Conservation (phyloP, 2,888 invertebrate species). For the Stenichneumon culpator region DNA sequence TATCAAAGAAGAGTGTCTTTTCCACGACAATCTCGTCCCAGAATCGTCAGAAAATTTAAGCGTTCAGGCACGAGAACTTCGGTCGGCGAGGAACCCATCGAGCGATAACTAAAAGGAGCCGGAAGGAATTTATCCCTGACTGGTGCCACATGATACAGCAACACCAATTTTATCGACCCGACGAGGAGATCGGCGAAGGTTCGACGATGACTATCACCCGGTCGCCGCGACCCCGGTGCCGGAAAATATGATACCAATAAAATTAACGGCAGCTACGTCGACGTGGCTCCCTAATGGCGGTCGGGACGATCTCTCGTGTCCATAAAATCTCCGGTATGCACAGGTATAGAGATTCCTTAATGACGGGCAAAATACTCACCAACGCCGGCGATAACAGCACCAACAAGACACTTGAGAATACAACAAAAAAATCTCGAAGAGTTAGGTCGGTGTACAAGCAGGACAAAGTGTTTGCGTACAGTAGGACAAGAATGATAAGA, state of each 20-base stretch:
- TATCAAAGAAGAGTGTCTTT: conserved; percentile 25
- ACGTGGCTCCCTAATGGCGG: conserved; percentile 42
- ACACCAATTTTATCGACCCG: conserved; percentile 55
- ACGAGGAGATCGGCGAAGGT: conserved; percentile 61
- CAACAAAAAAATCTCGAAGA: neutral
- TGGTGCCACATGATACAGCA: conserved; percentile 45
- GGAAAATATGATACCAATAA: conserved; percentile 78
- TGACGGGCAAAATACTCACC: neutral
- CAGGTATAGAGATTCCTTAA: neutral
- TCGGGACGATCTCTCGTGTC: conserved; percentile 37
- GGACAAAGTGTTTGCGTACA: too few relatives aligned
- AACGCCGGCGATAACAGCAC: neutral
- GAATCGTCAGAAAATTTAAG: neutral
- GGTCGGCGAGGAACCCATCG: conserved; percentile 42
- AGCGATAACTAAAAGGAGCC: conserved; percentile 73
- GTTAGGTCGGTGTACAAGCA: neutral
- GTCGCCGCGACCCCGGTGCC: conserved; percentile 75
- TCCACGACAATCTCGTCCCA: conserved; percentile 25
- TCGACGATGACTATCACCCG: conserved; percentile 67
- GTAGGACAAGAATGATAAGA: neutral
- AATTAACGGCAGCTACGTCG: conserved; percentile 76
- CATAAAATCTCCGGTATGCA: conserved; percentile 26
- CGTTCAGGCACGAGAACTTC: neutral
- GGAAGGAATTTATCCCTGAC: conserved; percentile 74
- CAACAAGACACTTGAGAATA: neutral